These are phyloP conservation scores for Erythrocercus mccallii DNA, from an alignment of 2,113 vertebrate species.

Conservation along the genomic window DNA sequence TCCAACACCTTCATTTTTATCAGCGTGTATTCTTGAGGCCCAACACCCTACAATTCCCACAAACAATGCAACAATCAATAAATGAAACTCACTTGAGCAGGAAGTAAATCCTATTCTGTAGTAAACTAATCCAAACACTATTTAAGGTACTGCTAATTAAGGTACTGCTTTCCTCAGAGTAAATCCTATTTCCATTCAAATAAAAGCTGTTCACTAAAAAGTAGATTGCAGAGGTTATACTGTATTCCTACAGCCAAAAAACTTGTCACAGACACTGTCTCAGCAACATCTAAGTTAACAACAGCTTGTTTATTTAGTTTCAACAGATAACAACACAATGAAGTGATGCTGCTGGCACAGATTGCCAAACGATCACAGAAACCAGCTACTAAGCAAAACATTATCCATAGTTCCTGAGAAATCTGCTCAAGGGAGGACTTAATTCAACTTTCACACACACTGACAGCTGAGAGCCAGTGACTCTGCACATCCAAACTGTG, in stretches of 20 bases:
- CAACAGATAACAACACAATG: not conserved
- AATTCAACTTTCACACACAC: not conserved
- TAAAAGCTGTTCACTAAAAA: not conserved
- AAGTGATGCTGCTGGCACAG: not conserved
- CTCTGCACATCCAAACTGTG: not conserved
- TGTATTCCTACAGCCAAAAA: not conserved
- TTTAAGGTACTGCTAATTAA: not conserved
- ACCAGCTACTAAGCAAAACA: not conserved
- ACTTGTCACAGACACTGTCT: not conserved
- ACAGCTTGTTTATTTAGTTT: not conserved
- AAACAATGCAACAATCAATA: constrained; percentile 5
- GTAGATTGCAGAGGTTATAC: not conserved
- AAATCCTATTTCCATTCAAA: not conserved
- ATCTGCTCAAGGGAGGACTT: not conserved
- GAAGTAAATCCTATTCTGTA: not conserved
- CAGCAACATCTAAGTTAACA: not conserved
- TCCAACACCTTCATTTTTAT: constrained; percentile 95
- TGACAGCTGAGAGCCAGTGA: not conserved
- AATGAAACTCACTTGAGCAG: not conserved
- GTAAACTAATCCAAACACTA: not conserved
- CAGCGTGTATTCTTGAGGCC: constrained; percentile 94
- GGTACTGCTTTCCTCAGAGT: not conserved
- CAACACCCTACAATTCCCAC: constrained; percentile 83
- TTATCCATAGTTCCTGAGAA: not conserved
- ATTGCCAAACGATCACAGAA: not conserved